These are phyloP conservation scores for Atractosteus spatula DNA, from an alignment of 2,113 vertebrate species.

Conservation along the genomic window DNA sequence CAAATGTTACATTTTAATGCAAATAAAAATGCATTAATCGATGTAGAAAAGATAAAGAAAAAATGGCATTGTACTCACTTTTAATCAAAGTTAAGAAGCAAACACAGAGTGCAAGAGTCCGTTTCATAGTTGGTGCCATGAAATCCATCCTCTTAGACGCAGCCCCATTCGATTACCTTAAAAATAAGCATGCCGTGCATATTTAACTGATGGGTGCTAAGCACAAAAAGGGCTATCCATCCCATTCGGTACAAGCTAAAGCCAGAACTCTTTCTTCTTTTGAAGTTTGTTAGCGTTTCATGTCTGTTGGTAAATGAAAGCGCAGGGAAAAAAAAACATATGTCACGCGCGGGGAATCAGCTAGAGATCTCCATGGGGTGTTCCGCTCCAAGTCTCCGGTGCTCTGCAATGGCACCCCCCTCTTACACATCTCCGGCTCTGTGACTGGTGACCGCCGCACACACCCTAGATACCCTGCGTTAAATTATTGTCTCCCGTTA, in stretches of 20 bases:
- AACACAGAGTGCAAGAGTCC: conserved; percentile 43
- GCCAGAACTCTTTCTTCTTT: not conserved
- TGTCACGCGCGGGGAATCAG: not conserved
- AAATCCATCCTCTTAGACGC: conserved; percentile 25
- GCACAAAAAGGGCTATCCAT: not conserved
- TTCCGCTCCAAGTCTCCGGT: not conserved
- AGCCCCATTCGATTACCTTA: conserved; percentile 28
- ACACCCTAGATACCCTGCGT: not conserved
- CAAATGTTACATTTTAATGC: no score
- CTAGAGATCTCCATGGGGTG: not conserved
- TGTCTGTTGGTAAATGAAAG: not conserved
- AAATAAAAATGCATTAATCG: not conserved
- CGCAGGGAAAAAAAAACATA: not conserved
- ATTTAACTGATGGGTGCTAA: conserved; percentile 30
- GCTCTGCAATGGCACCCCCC: conserved; percentile 18
- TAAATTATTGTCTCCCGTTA: no score
- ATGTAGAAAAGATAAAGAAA: not conserved
- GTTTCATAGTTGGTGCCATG: conserved; percentile 55
- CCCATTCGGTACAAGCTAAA: not conserved
- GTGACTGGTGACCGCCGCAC: conserved; percentile 1
- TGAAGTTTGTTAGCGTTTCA: not conserved
- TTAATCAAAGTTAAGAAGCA: conserved; percentile 48
- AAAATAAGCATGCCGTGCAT: conserved; percentile 20
- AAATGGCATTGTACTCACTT: conserved; percentile 48
- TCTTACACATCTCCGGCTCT: not conserved